A percentile compares a stretch with the other conserved stretches of the same genome.
Evolutionary conservation across 2,888 invertebrate species (phyloP).

Genomic region (Athripsodes cinereus): DNA sequence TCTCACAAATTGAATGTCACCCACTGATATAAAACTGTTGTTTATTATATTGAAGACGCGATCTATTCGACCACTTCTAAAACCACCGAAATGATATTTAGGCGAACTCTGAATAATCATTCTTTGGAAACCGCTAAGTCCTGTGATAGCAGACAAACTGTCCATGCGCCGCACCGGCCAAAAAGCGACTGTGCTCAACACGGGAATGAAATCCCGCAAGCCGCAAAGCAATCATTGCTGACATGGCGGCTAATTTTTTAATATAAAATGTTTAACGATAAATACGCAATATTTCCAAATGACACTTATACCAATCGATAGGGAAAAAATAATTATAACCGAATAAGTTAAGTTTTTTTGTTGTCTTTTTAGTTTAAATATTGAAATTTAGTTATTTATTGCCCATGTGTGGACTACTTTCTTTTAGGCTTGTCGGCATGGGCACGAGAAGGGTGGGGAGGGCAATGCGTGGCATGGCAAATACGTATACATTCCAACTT

Average conservation of each 20-base stretch:
- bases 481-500: no score
- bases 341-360: background rate
- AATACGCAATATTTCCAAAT: conserved; percentile 14
- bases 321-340: conserved; percentile 8
- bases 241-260: conserved; percentile 14
- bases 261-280: background rate
- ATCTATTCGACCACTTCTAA: conserved; percentile 21
- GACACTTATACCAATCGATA: conserved; percentile 12
- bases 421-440: background rate
- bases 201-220: background rate
- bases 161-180: conserved; percentile 17
- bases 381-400: background rate
- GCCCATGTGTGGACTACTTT: conserved; percentile 19
- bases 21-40: conserved; percentile 40
- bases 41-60: conserved; percentile 15
- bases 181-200: conserved; percentile 17
- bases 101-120: conserved; percentile 24
- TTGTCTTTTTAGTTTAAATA: conserved; percentile 7
- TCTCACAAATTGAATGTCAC: conserved; percentile 53
- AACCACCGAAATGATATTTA: conserved; percentile 22
- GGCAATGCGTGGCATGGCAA: no score
- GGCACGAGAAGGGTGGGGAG: no score
- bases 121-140: conserved; percentile 22
- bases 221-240: conserved; percentile 11
- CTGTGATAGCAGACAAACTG: conserved; percentile 14